Conservation (phyloP, 2,888 invertebrate species). For the Hemithea aestivaria region DNA sequence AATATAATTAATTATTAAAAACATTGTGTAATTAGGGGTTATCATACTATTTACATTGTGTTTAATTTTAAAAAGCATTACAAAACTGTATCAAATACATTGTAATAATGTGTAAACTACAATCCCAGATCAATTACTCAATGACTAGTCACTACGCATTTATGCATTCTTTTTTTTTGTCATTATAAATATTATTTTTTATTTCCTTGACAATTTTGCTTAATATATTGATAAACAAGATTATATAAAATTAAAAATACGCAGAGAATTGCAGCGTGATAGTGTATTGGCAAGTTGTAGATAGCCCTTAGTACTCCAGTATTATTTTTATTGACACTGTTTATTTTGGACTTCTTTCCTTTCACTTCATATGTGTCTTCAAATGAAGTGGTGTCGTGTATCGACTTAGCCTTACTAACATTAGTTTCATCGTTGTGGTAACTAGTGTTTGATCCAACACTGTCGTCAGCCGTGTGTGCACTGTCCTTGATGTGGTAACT, state of each 20-base stretch:
- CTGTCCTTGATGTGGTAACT: conserved; percentile 13
- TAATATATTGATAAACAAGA: conserved; percentile 71
- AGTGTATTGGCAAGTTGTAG: conserved; percentile 74
- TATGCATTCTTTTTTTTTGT: conserved; percentile 29
- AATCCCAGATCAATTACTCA: conserved; percentile 31
- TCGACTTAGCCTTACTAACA: conserved; percentile 19
- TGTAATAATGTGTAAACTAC: conserved; percentile 20
- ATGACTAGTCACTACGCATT: conserved; percentile 61
- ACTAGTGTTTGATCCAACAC: conserved; percentile 16
- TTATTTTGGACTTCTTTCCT: conserved; percentile 39
- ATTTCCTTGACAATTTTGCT: conserved; percentile 62
- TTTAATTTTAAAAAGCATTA: conserved; percentile 25
- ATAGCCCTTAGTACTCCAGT: conserved; percentile 57
- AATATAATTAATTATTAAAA: too few relatives aligned
- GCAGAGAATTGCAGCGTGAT: conserved; percentile 74
- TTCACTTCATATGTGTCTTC: conserved; percentile 19
- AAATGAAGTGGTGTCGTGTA: conserved; percentile 23
- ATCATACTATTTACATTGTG: conserved; percentile 65
- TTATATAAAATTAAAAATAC: conserved; percentile 75
- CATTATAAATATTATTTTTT: conserved; percentile 33
- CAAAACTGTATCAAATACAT: conserved; percentile 30
- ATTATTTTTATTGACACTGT: conserved; percentile 54
- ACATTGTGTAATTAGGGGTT: conserved; percentile 34
- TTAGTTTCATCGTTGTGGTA: conserved; percentile 22
- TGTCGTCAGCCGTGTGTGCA: conserved; percentile 18